Evolutionary conservation across 2,888 invertebrate species (phyloP), one percentile per base, ranked within the genome.

Genomic region (Acleris emargana): DNA sequence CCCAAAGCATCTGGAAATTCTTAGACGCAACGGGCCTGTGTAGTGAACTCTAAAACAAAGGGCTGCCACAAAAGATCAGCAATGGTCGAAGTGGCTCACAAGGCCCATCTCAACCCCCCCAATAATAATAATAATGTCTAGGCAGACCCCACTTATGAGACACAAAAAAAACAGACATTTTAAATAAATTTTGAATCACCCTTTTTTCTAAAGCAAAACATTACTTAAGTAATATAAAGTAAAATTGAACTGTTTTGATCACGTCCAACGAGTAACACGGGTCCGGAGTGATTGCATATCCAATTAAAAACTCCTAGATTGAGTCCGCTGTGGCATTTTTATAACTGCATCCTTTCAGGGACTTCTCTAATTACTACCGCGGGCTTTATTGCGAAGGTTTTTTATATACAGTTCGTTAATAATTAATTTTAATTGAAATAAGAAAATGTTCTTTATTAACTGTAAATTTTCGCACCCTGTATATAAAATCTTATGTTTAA

Each of bases 351-450:
- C 59, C 64, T 55, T 62, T 20, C 53, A 22, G 43, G 49, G 69
- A 86, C 79, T 87, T 87, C 87, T 86, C 82, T 87, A 86, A 87
- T 87, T 84, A 86, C 73, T 71, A 64, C 18, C 49, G 52, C 68
- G 67, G 58, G 53, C 59, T 64, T 67, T 55, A 63, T 62, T 38
- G 11, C 57, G 49, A 57, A 50, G 62, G 47, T 58, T 62, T 67
- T 67, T 60, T 59, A 66, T 63, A 58, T 63, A 67, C 6, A 43
- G 13, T 45, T 45, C 16, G 16, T 45, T 38, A 38, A 38, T 9
- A 13, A 38, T 11, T 38, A 11, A 38, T 38, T 13, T 38, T 13
- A 38, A 38, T 38, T 38, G 13, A 38, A 38, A 13, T 38, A 13
- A 38, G 32, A 32, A 22, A 32, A 38, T 38, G 13, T 38, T 32